Conservation (phyloP, 92 coral and sea anemone genomes). For the Epizoanthus illoricatus region DNA sequence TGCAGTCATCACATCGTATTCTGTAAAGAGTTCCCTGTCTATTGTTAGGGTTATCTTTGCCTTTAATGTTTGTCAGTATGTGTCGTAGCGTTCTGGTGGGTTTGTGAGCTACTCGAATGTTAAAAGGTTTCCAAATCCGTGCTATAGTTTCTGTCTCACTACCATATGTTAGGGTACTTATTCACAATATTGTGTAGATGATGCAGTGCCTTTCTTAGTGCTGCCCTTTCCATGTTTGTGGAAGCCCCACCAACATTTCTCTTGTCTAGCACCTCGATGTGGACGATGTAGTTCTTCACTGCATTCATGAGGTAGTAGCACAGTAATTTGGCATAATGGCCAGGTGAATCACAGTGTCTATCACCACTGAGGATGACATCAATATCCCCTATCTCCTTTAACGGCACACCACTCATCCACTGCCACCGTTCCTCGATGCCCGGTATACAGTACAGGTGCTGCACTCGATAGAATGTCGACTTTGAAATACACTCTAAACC, state of each 20-base stretch:
- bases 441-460: slow-evolving; percentile 25
- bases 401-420: slow-evolving; percentile 13
- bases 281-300: slow-evolving; percentile 37
- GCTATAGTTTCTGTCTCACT: too few species aligned
- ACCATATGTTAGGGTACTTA: too few species aligned
- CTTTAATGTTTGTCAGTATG: too few species aligned
- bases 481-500: slow-evolving; percentile 22
- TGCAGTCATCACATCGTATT: too few species aligned
- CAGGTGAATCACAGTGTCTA: slow-evolving; percentile 63
- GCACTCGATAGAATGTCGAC: slow-evolving; percentile 36
- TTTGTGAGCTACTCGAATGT: too few species aligned
- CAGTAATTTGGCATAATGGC: slow-evolving; percentile 44
- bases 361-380: slow-evolving; percentile 41
- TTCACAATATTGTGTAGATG: slow-evolving; percentile 17
- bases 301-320: slow-evolving; percentile 52
- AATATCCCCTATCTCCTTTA: slow-evolving; percentile 10
- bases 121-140: too few species aligned
- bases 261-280: slow-evolving; percentile 51
- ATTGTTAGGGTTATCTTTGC: too few species aligned
- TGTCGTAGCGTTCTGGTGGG: too few species aligned
- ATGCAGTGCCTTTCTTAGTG: slow-evolving; percentile 35
- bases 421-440: slow-evolving; percentile 41
- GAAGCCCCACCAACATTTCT: slow-evolving; percentile 48
- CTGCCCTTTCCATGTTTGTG: slow-evolving; percentile 46
- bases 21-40: too few species aligned